Evolutionary conservation across 2,888 invertebrate genomes (phyloP).

Genomic region (Leptinotarsa juncta): DNA sequence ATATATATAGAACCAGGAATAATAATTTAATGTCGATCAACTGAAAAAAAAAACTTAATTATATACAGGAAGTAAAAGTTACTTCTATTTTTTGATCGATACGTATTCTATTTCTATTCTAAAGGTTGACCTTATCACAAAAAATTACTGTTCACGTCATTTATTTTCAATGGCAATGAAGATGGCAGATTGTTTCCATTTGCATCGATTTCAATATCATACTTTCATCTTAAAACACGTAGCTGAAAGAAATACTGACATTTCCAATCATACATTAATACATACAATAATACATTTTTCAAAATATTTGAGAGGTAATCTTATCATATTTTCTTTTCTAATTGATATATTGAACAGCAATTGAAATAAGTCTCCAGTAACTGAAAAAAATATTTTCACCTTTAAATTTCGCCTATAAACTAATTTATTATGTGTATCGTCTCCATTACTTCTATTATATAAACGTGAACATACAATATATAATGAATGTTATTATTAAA

Average conservation of each 20-base stretch:
- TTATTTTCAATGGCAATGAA: slow-evolving; percentile 3
- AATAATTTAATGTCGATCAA: background rate
- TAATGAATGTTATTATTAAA: too few species aligned
- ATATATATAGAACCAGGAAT: slow-evolving; percentile 7
- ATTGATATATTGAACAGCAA: too few species aligned
- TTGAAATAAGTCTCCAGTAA: too few species aligned
- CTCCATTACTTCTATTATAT: too few species aligned
- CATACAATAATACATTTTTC: too few species aligned
- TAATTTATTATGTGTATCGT: too few species aligned
- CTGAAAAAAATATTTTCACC: too few species aligned
- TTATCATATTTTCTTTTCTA: too few species aligned
- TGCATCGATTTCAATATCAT: background rate
- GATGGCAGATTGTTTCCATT: background rate
- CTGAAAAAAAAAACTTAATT: background rate
- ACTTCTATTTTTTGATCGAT: slow-evolving; percentile 10
- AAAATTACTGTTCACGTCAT: slow-evolving; percentile 9
- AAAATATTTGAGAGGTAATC: too few species aligned
- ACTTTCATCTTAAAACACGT: background rate
- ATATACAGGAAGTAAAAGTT: slow-evolving; percentile 16
- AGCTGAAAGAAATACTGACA: background rate
- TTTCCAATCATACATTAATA: too few species aligned
- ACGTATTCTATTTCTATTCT: background rate
- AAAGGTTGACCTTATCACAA: slow-evolving; percentile 14
- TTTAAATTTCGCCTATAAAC: too few species aligned
- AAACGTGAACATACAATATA: too few species aligned